Evolutionary conservation across 1,140 invertebrate species (phyloP), one percentile per base, ranked within the genome.

Genomic region (Camponotus floridanus): DNA sequence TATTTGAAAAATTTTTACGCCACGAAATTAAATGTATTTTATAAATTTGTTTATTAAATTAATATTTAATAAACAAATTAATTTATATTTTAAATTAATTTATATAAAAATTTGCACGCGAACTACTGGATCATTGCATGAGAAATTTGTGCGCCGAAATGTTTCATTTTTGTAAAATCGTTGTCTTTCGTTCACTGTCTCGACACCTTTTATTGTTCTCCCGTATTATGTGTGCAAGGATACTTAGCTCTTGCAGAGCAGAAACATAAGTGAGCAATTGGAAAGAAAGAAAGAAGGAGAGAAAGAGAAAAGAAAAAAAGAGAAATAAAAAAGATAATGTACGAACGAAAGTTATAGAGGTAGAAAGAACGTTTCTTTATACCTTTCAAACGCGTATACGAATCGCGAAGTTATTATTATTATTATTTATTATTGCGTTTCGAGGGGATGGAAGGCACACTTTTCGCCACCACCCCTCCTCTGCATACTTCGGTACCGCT

Each of bases 391-490:
- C 81, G 88, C 73, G 88, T 84, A 90, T 86, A 90, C 88, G 74
- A 88, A 33, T 86, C 73, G 80, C 70, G 70, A 57, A 15, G 51
- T 86, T 80, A 78, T 90, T 90, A 68, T 80, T 80, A 78, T 90
- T 90, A 68, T 80, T 80, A 70, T 92, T 91, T 91, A 92, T 91
- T 88, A 51, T 90, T 91, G 26, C 78, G 78, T 90, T 86, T 51
- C 5, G 45, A 80, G 71, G 64, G 26, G 70, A 84, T 48, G 59
- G 39, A 57, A 64, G 55, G 71, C 55, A 59, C 68, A 55, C 11
- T 21, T 59, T 57, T 21, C 67, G 74, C 26, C 84, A 85, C 74
- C 55, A 18, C 76, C 83, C 70, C 73, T 55, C 2, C 51, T 68
- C 86, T 59, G 26, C 65, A 57, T 33, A 64, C 84, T 84, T 76